phyloP scores from a whole-genome alignment of 2,113 vertebrate genomes.

The Camelus bactrianus region DNA sequence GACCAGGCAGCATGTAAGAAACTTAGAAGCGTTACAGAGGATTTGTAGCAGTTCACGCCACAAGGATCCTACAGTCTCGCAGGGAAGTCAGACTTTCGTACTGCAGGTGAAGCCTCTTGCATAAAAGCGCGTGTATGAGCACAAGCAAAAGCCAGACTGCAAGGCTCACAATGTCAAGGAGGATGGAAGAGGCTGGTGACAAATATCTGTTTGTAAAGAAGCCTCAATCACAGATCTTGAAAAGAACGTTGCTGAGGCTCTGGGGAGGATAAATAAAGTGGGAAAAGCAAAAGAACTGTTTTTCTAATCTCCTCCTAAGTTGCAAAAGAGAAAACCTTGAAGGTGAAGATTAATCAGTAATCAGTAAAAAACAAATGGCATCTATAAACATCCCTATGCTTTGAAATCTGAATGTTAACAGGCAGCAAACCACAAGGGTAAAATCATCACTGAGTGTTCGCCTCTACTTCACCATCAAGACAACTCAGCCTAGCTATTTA shows the following conservation, averaged over 20 bases:
- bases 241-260: not conserved
- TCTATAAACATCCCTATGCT: not conserved
- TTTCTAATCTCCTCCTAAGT: not conserved
- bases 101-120: not conserved
- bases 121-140: accelerated
- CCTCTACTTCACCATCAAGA: not conserved
- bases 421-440: not conserved
- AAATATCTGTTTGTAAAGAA: not conserved
- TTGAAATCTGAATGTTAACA: not conserved
- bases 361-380: not conserved
- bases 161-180: not conserved
- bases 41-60: not conserved
- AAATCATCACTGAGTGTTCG: not conserved
- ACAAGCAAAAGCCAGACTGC: not conserved
- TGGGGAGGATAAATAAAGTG: not conserved
- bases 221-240: not conserved
- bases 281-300: not conserved
- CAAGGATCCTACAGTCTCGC: not conserved
- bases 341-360: not conserved
- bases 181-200: not conserved
- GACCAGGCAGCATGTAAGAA: not conserved
- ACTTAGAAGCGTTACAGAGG: not conserved
- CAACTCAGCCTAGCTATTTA: not conserved
- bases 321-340: not conserved
- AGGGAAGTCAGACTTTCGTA: not conserved